phyloP scores from a whole-genome alignment of 2,888 invertebrate genomes.

The Smittia aterrima region DNA sequence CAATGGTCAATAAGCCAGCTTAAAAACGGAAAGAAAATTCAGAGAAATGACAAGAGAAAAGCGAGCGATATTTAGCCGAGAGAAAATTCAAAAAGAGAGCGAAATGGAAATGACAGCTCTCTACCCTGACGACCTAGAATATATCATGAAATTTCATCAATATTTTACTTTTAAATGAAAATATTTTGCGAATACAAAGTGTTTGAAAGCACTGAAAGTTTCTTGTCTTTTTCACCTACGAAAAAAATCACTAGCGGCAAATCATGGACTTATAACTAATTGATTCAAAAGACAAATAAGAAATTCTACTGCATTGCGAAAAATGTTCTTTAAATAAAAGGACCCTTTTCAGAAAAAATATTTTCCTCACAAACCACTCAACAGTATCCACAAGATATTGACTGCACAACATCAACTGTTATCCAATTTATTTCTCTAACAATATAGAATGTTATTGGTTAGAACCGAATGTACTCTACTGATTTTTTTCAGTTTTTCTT shows the following conservation, averaged over 20 bases:
- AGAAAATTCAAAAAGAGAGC: conserved; percentile 16
- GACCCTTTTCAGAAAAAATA: neutral
- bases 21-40: neutral
- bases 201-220: neutral
- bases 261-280: too few relatives aligned
- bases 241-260: too few relatives aligned
- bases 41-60: conserved; percentile 1
- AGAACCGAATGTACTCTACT: too few relatives aligned
- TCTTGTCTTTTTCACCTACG: too few relatives aligned
- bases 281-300: neutral
- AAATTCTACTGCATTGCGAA: conserved; percentile 36
- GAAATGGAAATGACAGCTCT: neutral
- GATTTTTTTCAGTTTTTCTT: too few relatives aligned
- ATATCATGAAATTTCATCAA: conserved; percentile 28
- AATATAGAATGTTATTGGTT: too few relatives aligned
- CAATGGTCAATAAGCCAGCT: conserved; percentile 20
- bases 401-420: too few relatives aligned
- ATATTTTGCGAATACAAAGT: neutral
- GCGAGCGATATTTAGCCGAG: too few relatives aligned
- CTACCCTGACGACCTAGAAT: conserved; percentile 30
- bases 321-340: conserved; percentile 20
- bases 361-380: neutral
- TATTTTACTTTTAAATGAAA: conserved; percentile 5
- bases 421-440: too few relatives aligned
- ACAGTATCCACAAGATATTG: neutral